Base-by-base conservation (phyloP, 2,888 invertebrate species). In the Tuta absoluta region DNA sequence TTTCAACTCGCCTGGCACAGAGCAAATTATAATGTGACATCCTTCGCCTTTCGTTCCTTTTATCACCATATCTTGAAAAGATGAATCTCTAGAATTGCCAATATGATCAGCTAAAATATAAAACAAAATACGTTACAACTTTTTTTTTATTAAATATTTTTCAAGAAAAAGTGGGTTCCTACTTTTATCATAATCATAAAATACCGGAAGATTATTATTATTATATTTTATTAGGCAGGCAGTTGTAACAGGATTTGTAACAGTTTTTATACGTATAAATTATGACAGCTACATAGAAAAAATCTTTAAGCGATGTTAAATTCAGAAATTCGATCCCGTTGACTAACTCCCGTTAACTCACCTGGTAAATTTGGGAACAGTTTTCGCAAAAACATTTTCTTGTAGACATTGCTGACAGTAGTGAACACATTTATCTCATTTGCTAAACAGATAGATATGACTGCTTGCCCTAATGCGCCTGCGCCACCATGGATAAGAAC, bases 401-500 rank as follows among this genome's bases (percentile, higher is more conserved):
- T 67, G 7, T 45, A 11, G 0, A 53, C 19, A 17, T 64, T 66
- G n/a, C 66, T 66, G 10, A 71, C 69, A 4, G 68, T 69, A 0
- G 69, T 68, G 41, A 66, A 70, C 5, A 71, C 70, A 14, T 68
- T 53, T 45, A 67, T 68, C 11, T 51, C 63, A 2, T 48, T 53
- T 5, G 63, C 61, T 19, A 70, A 51, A 12, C 62, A 63, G 4
- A 71, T 65, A 3, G 68, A 63, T 23, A 69, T 69, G 0, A 49
- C 65, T 11, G 71, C 71, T 58, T 71, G 71, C 1, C 71, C 71
- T 24, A 72, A 61, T 1, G 68, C 69, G 2, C 70, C 67, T 4
- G 67, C 49, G 0, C 70, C 70, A 19, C 70, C 66, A 14, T 70
- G 69, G 0, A 71, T 58, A 14, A 67, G 58, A 0, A 70, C 49